phyloP scores from a whole-genome alignment of 53 echinoderm and acorn worm genomes.

The Henricia sp. region DNA sequence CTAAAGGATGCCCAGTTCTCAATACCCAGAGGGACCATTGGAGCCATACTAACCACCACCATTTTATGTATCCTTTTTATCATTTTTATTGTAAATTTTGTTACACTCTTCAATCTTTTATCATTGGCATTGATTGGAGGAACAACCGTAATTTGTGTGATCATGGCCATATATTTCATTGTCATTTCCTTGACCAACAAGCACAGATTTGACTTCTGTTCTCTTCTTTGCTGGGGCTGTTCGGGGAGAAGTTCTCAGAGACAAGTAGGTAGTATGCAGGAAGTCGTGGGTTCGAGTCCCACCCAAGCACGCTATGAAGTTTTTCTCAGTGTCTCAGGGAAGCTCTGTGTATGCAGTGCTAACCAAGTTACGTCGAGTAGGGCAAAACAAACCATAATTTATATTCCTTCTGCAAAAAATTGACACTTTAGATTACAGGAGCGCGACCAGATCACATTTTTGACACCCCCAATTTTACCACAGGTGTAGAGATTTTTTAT shows the following conservation, averaged over 20 bases:
- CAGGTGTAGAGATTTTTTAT: no score
- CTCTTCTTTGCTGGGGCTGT: slow-evolving; percentile 86
- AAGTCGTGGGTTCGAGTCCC: no score
- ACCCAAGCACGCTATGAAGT: no score
- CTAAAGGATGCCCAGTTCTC: slow-evolving; percentile 96
- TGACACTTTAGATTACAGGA: no score
- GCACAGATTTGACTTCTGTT: slow-evolving; percentile 84
- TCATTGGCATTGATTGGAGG: background rate
- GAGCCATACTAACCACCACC: slow-evolving; percentile 90
- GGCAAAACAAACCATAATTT: no score
- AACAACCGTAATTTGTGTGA: background rate
- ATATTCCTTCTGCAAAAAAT: no score
- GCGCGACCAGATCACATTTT: no score
- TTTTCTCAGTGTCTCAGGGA: no score
- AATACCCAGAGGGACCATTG: slow-evolving; percentile 95
- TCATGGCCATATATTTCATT: background rate
- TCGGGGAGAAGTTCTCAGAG: slow-evolving; percentile 86
- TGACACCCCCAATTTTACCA: no score
- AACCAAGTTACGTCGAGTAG: no score
- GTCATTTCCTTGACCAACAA: slow-evolving; percentile 46
- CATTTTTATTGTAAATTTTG: background rate
- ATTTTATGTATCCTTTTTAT: slow-evolving; percentile 82
- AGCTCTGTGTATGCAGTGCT: no score
- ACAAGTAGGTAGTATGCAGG: slow-evolving; percentile 97
- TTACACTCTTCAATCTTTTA: background rate